Percentiles rank a stretch among this genome's conserved stretches.
Conservation (phyloP, 2,888 invertebrate species). For the Epistrophella euchroma region DNA sequence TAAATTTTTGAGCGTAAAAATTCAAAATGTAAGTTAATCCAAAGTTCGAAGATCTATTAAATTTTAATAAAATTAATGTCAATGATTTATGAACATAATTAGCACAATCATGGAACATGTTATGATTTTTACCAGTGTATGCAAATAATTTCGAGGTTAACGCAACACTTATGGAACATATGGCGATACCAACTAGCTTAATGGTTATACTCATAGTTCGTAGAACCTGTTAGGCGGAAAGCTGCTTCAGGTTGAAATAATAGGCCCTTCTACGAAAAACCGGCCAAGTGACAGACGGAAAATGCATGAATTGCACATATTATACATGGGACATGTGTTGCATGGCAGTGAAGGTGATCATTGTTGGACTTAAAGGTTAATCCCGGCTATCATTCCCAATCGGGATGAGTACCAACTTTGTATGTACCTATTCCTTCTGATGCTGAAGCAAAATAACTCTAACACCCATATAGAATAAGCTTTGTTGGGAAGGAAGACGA, state of each 20-base stretch:
- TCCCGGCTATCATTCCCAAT: constrained; percentile 38
- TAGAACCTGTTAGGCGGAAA: constrained; percentile 64
- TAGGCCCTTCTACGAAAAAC: constrained; percentile 60
- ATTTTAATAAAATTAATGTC: too few relatives aligned
- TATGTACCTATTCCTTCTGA: background rate
- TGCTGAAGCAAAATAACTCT: constrained; percentile 6
- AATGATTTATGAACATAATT: background rate
- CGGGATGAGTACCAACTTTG: background rate
- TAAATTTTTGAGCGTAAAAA: too few relatives aligned
- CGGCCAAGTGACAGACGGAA: constrained; percentile 53
- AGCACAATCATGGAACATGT: background rate
- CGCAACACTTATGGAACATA: constrained; percentile 29
- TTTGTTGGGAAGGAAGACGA: too few relatives aligned
- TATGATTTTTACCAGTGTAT: constrained; percentile 25
- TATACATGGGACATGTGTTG: constrained; percentile 47
- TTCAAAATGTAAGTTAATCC: too few relatives aligned
- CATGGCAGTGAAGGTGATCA: constrained; percentile 56
- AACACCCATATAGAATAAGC: background rate
- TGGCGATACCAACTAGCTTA: constrained; percentile 35
- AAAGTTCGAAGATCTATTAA: too few relatives aligned
- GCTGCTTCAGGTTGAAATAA: constrained; percentile 63
- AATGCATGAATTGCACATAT: constrained; percentile 29
- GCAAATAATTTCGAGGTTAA: constrained; percentile 32
- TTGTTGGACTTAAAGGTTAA: constrained; percentile 44
- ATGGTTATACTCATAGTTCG: constrained; percentile 38